Conservation (phyloP, 2,888 invertebrate species). For the Prenolepis imparis region DNA sequence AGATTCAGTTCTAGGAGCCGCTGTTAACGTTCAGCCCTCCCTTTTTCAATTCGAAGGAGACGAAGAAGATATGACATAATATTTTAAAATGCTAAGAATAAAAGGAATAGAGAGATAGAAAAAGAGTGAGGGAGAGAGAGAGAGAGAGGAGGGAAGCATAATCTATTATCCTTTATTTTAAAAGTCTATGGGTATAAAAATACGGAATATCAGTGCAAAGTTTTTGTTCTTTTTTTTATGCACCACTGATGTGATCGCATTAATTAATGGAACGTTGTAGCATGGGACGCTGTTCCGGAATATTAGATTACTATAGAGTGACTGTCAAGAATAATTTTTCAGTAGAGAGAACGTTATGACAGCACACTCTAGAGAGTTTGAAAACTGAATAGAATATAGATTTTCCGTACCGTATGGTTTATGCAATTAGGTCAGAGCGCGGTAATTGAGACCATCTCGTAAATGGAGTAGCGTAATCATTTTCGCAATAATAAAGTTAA, state of each 20-base stretch:
- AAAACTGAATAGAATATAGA: neutral
- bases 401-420: neutral
- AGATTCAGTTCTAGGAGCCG: slow-evolving; percentile 5
- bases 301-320: neutral
- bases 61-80: slow-evolving; percentile 9
- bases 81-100: slow-evolving; percentile 19
- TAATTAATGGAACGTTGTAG: slow-evolving; percentile 24
- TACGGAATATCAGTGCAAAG: neutral
- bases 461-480: neutral
- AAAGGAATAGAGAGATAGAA: neutral
- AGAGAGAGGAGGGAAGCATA: no score
- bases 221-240: neutral
- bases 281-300: neutral
- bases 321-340: slow-evolving; percentile 17
- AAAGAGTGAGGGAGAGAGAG: neutral
- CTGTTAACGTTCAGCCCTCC: neutral
- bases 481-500: neutral
- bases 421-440: neutral
- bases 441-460: neutral
- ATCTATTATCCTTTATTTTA: slow-evolving; percentile 8
- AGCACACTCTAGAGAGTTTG: neutral
- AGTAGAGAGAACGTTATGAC: neutral
- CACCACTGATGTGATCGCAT: neutral
- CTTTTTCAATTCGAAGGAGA: neutral
- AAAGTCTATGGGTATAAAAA: neutral